phyloP scores from a whole-genome alignment of 2,888 invertebrate species.

The Drosophila conformis region DNA sequence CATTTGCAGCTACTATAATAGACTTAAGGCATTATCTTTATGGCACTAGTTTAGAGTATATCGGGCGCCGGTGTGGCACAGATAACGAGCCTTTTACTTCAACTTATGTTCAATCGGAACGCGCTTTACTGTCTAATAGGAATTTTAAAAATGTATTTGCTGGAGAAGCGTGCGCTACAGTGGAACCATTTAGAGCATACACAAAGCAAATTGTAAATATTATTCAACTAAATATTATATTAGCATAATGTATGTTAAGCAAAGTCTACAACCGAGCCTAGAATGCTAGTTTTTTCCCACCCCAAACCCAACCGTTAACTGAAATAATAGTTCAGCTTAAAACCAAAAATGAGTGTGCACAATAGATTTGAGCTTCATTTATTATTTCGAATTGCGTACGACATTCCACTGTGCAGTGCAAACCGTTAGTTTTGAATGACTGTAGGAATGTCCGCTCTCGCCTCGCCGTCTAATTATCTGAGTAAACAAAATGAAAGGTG shows the following conservation, averaged over 20 bases:
- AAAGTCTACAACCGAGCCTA: background rate
- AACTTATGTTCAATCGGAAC: slow-evolving; percentile 11
- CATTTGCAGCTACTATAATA: background rate
- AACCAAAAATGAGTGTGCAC: background rate
- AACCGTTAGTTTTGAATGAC: slow-evolving; percentile 1
- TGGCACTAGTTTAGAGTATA: slow-evolving; percentile 23
- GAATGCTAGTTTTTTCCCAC: background rate
- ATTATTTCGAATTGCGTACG: background rate
- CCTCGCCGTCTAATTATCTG: slow-evolving; percentile 56
- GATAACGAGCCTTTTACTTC: slow-evolving; percentile 5
- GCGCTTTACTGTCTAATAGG: slow-evolving; percentile 9
- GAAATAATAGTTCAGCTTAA: background rate
- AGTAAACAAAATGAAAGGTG: slow-evolving; percentile 39
- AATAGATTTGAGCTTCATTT: background rate
- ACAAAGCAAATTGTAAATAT: too few relatives aligned
- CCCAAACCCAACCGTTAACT: background rate
- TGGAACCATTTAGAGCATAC: slow-evolving; percentile 9
- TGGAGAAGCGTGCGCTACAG: slow-evolving; percentile 53
- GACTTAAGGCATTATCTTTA: slow-evolving; percentile 18
- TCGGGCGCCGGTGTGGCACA: slow-evolving; percentile 21
- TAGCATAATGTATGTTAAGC: background rate
- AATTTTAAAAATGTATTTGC: slow-evolving; percentile 53
- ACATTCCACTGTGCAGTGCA: slow-evolving; percentile 34
- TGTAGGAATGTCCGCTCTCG: slow-evolving; percentile 44
- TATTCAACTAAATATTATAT: background rate